Percentiles rank a stretch among this genome's conserved stretches.
Evolutionary conservation across 2,797 vertebrate genomes (phyloP).

Genomic region (Sebastes wilsoni): DNA sequence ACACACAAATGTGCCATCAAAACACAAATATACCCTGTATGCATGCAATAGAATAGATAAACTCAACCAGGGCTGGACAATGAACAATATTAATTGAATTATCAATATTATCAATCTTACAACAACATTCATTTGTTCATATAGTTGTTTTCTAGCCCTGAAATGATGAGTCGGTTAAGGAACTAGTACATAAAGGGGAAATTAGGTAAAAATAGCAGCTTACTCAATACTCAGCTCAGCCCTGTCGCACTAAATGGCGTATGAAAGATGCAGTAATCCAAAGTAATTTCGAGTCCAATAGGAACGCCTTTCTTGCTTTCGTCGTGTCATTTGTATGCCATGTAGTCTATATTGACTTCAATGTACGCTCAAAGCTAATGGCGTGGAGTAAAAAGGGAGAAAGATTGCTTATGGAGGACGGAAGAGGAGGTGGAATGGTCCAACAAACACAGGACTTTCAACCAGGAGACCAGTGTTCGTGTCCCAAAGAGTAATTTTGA

Average conservation of each 20-base stretch:
- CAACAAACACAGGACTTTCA: no score
- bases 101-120: neutral
- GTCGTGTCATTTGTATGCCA: no score
- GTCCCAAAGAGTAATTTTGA: no score
- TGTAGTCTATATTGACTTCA: no score
- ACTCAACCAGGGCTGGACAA: neutral
- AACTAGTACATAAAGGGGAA: neutral
- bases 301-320: no score
- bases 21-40: neutral
- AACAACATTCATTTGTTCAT: neutral
- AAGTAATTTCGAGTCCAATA: no score
- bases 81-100: neutral
- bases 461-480: no score
- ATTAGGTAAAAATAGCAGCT: neutral
- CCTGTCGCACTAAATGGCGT: no score
- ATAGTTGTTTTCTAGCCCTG: neutral
- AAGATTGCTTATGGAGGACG: no score
- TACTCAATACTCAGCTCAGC: neutral
- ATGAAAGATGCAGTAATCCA: no score
- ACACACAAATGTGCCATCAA: neutral
- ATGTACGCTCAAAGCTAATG: no score
- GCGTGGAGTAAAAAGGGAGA: no score
- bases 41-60: neutral
- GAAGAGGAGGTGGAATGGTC: fast-evolving
- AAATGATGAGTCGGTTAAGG: neutral